Evolutionary conservation across 2,113 vertebrate species (phyloP).

Genomic region (Holacanthus passer): DNA sequence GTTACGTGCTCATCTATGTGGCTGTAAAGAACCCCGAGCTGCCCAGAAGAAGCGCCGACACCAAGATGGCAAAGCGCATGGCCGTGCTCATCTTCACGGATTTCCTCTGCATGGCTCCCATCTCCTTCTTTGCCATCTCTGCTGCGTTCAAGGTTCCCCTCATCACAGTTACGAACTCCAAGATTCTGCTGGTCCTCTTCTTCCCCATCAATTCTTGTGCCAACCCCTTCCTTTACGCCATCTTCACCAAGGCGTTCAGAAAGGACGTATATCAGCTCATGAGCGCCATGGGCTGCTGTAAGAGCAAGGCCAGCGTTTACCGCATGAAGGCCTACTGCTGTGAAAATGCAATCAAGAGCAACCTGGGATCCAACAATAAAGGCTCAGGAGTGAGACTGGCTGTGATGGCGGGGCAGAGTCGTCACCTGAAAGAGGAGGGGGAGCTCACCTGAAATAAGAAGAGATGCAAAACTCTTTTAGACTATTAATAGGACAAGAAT

Average conservation of each 20-base stretch:
- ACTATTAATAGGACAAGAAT: not conserved
- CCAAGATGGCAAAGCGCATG: conserved; percentile 94
- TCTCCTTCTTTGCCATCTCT: conserved; percentile 94
- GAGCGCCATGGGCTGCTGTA: conserved; percentile 88
- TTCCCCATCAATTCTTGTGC: conserved; percentile 96
- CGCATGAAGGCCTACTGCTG: conserved; percentile 71
- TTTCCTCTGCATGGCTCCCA: conserved; percentile 95
- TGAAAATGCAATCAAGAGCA: conserved; percentile 50
- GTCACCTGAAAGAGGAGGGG: conserved; percentile 24
- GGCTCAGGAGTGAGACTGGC: conserved; percentile 9
- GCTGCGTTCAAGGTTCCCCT: conserved; percentile 92
- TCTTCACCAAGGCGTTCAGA: conserved; percentile 93
- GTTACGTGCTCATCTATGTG: conserved; percentile 91
- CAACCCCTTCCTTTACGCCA: conserved; percentile 94
- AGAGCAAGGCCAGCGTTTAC: conserved; percentile 84
- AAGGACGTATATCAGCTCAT: conserved; percentile 89
- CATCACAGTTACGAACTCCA: conserved; percentile 94
- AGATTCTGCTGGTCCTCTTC: conserved; percentile 94
- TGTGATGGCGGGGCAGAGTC: conserved; percentile 2
- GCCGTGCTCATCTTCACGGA: conserved; percentile 94
- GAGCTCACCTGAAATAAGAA: conserved; percentile 24
- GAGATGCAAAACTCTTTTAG: not conserved
- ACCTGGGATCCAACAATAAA: conserved; percentile 14
- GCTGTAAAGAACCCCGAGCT: conserved; percentile 89
- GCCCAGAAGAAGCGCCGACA: conserved; percentile 82